Evolutionary conservation across 2,888 invertebrate genomes (phyloP), one percentile per base, ranked within the genome.

Genomic region (Euclidia mi): DNA sequence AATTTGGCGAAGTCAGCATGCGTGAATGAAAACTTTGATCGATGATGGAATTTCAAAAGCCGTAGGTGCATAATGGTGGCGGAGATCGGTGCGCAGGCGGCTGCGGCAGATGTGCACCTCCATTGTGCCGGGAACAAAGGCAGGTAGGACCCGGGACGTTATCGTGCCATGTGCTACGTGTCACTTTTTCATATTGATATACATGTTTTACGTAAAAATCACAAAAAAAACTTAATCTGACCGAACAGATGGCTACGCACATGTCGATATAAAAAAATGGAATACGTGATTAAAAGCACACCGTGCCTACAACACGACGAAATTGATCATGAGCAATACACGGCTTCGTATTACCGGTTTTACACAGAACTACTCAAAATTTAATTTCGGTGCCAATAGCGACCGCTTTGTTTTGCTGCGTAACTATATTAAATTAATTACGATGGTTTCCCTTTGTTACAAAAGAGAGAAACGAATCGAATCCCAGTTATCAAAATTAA

Each of bases 401-500:
- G 76, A 81, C 68, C 71, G 79, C 78, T 87, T 89, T 88, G 86
- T 89, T 86, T 82, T 80, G 75, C 78, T 73, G 79, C 81, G 84
- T 82, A 89, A 90, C 84, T 85, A 85, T 87, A 81, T 78, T 87
- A 85, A 91, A 91, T 91, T 90, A 92, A 93, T 93, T 92, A 90
- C 90, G 81, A 91, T 89, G 90, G 89, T 88, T 93, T 92, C 91
- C 91, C 91, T 93, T 93, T 93, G 92, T 93, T 92, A 92, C 91
- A 91, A 91, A 93, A 92, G 91, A 92, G 92, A 92, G 92, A 93
- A 92, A 92, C 92, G 88, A 91, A 89, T 91, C 76, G 91, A 91
- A 94, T 92, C 92, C 91, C 93, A 92, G 92, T 92, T 93, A 92
- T 91, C 92, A 91, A 91, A 92, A 92, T 92, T 92, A 93, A 93